Evolutionary conservation across 2,888 invertebrate genomes (phyloP).

Genomic region (Dolichomitus sp.): DNA sequence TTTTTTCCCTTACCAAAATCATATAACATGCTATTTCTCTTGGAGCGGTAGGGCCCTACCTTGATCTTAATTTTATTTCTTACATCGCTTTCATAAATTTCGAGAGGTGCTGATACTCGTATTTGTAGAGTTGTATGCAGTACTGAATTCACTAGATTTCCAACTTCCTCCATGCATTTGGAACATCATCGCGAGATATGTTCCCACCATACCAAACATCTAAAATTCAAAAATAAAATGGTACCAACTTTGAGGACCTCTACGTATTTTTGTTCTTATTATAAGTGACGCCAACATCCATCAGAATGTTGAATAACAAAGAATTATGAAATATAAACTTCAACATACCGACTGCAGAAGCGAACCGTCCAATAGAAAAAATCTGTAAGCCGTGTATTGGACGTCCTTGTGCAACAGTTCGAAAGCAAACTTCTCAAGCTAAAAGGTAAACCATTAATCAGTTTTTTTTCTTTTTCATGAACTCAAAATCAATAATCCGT

Average conservation of each 20-base stretch:
- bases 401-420: constrained; percentile 44
- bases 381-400: constrained; percentile 40
- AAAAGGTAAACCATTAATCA: not conserved
- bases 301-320: not conserved
- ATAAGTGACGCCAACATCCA: not conserved
- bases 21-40: too few species aligned
- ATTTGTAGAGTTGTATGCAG: not conserved
- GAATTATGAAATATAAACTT: not conserved
- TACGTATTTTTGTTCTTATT: not conserved
- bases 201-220: constrained; percentile 4
- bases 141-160: not conserved
- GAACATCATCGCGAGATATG: constrained; percentile 29
- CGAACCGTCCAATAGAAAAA: constrained; percentile 41
- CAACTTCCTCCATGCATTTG: constrained; percentile 12
- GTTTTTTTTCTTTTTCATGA: not conserved
- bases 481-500: not conserved
- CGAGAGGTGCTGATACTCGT: not conserved
- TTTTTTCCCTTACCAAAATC: too few species aligned
- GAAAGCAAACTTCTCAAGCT: constrained; percentile 41
- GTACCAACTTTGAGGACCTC: not conserved
- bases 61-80: not conserved
- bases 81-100: not conserved
- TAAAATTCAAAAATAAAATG: constrained; percentile 1
- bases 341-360: constrained; percentile 46
- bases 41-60: too few species aligned